Evolutionary conservation across 1,140 invertebrate genomes (phyloP), one percentile per base, ranked within the genome.

Genomic region (Meloidogyne floridensis): DNA sequence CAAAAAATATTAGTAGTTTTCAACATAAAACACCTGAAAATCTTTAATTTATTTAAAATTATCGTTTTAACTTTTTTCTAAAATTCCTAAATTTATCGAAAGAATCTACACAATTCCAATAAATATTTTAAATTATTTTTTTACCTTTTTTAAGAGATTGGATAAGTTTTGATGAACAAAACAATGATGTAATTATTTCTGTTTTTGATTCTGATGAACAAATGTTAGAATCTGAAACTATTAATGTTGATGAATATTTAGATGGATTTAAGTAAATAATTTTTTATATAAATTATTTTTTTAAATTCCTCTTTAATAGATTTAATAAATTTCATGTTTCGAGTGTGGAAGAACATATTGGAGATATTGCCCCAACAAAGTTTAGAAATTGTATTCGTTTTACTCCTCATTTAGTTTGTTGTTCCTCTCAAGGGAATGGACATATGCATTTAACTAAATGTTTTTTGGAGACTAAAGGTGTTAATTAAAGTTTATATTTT

Each of bases 391-490:
- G 42, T 53, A 79, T 69, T 79, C 42, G 69, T 3, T 71, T 53
- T 18, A 53, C 20, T 53, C 2, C 53, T 69, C 7, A 72, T 69
- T 71, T 79, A 72, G 77, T 79, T 18, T 79, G 77, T 51, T 79
- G 77, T 47, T 79, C 77, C 5, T 71, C 77, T 15, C 65, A 69
- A 65, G 65, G 77, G 15, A 20, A 42, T 20, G 72, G 77, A 32
- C 18, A 79, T 71, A 69, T 54, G 56, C 77, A 79, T 47, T 72
- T 65, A 71, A 79, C 77, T 53, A 79, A 79, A 71, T 79, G 77
- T 51, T 79, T 79, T 51, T 20, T 79, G 10, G 65, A 72, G 18
- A 54, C 5, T 47, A 54, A 54, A 74, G 18, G 53, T 47, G 7
- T 15, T 59, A 8, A 47, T 47, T 47, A 6, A 8, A 47, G 4